Conservation (phyloP, 2,888 invertebrate species). For the Hyalella azteca region DNA sequence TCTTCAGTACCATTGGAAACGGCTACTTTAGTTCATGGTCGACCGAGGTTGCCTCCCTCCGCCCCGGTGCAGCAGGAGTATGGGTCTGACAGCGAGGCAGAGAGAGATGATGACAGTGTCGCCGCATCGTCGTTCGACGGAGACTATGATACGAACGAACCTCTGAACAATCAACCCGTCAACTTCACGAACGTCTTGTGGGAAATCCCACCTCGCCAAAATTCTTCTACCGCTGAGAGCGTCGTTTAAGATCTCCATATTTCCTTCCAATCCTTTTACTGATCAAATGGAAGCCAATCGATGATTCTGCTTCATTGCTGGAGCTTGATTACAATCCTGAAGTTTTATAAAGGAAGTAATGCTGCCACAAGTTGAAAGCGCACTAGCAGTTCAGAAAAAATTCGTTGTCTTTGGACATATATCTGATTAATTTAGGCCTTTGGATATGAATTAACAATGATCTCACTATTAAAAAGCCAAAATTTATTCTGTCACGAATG, state of each 20-base stretch:
- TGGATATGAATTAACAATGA: too few relatives aligned
- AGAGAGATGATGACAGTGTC: background rate
- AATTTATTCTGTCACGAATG: too few relatives aligned
- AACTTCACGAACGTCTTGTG: constrained; percentile 53
- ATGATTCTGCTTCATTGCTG: too few relatives aligned
- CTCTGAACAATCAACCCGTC: constrained; percentile 53
- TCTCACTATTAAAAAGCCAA: too few relatives aligned
- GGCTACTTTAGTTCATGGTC: background rate
- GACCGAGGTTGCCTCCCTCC: background rate
- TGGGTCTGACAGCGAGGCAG: background rate
- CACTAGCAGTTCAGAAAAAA: too few relatives aligned
- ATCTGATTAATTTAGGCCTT: too few relatives aligned
- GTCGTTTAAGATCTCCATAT: background rate
- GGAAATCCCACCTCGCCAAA: constrained; percentile 38
- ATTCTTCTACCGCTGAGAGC: constrained; percentile 1
- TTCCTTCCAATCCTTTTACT: background rate
- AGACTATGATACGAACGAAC: constrained; percentile 56
- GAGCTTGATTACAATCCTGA: too few relatives aligned
- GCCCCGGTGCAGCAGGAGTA: background rate
- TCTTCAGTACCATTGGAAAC: background rate
- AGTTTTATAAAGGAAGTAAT: too few relatives aligned
- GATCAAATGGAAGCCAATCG: too few relatives aligned
- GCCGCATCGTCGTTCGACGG: constrained; percentile 47
- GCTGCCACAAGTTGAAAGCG: too few relatives aligned
- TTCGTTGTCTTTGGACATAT: too few relatives aligned